Base-by-base conservation (phyloP, 2,888 invertebrate species). In the Lamproptera curius region DNA sequence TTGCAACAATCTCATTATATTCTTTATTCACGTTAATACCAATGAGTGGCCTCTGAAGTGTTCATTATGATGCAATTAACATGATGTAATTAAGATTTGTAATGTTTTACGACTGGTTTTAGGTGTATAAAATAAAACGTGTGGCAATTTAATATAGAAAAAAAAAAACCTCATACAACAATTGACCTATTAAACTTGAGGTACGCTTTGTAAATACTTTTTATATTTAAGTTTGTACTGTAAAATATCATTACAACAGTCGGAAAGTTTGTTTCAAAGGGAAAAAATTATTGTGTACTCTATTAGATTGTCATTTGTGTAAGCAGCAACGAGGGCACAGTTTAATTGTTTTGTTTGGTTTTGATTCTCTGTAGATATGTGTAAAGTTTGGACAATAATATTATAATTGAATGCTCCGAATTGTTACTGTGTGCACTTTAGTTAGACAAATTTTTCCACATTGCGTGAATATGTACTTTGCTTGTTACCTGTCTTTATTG, bases 321-420 rank as follows among this genome's bases (percentile, higher is more conserved):
- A 59, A 48, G 59, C 41, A 47, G 59, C 69, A 59, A 66, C 59
- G 54, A 62, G 17, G 17, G 59, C 57, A 56, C 54, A 48, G 55
- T 50, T 55, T 53, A 53, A 40, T 2, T n/a, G 51, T 62, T 63
- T 63, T 62, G 62, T 71, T n/a, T 67, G 58, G 56, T 63, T 70
- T 65, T 54, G 54, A 62, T 54, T 64, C 67, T 74, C 71, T 81
- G 74, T 80, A 78, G 78, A 77, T 81, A 81, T 76, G 62, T 77
- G 81, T 81, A 79, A 78, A 77, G 75, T 78, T 82, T 75, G 74
- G 84, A 84, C 84, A 85, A 84, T 84, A 85, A 83, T 72, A 73
- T 66, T 71, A 66, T 70, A 67, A 72, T 67, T 71, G 64, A 67
- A 70, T 71, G 69, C 67, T 70, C 67, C 61, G 56, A 54, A 65